Conservation (phyloP, 2,113 vertebrate genomes). For the Phyllopteryx taeniolatus region DNA sequence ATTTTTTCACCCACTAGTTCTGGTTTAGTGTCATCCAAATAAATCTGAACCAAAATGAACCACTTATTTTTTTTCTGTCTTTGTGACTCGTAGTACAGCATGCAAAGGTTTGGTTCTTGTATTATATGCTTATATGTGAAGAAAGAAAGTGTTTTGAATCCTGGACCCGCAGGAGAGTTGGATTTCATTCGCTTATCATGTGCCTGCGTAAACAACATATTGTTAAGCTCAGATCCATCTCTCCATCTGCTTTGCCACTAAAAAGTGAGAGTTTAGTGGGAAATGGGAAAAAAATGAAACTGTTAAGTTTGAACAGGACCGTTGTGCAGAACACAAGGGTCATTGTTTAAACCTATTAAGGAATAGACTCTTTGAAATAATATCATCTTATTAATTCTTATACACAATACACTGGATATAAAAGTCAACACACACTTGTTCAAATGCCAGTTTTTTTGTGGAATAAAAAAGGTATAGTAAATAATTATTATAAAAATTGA, state of each 20-base stretch:
- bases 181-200: background rate
- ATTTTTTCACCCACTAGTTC: background rate
- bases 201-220: background rate
- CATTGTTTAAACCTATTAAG: no score
- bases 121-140: background rate
- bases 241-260: background rate
- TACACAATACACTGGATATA: no score
- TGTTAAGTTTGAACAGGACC: background rate
- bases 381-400: no score
- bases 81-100: background rate
- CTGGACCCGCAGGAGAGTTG: slow-evolving; percentile 8
- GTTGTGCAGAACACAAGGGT: no score
- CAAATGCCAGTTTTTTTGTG: background rate
- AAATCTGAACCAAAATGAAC: background rate
- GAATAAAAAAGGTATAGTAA: background rate
- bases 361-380: no score
- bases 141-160: background rate
- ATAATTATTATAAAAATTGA: background rate
- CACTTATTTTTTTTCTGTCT: background rate
- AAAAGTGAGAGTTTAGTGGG: background rate
- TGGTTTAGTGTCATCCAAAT: background rate
- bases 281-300: background rate
- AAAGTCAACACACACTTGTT: background rate
- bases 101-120: background rate
- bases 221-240: background rate